Evolutionary conservation across 1,140 invertebrate genomes (phyloP).

Genomic region (Lepeophtheirus salmonis): DNA sequence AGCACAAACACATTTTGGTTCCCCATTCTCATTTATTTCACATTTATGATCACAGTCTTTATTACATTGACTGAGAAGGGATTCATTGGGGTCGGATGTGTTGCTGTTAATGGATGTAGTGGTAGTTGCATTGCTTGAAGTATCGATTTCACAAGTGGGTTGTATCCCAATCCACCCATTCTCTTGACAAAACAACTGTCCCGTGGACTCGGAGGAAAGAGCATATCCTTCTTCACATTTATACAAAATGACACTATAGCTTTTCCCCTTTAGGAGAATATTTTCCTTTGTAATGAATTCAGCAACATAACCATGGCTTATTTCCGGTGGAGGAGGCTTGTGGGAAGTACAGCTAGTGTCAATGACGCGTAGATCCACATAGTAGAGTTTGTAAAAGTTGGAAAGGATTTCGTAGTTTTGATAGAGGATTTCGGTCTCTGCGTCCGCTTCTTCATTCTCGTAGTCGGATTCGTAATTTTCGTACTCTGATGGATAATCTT

Average conservation of each 20-base stretch:
- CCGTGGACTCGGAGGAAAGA: background rate
- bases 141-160: constrained; percentile 1
- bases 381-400: constrained; percentile 17
- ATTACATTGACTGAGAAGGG: background rate
- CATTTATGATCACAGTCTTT: background rate
- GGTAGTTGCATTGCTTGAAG: too few relatives aligned
- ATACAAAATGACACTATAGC: background rate
- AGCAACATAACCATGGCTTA: constrained; percentile 2
- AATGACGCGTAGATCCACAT: constrained; percentile 13
- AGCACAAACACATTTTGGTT: constrained; percentile 45
- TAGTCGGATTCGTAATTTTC: background rate
- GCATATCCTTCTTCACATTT: constrained; percentile 1
- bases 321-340: background rate
- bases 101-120: too few relatives aligned
- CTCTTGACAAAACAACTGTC: constrained; percentile 5
- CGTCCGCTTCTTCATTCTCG: background rate
- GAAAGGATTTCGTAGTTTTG: constrained; percentile 16
- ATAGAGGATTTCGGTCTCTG: constrained; percentile 2
- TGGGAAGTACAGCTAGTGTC: constrained; percentile 3
- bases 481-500: background rate
- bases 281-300: background rate
- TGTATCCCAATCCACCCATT: constrained; percentile 3
- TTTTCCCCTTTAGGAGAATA: background rate
- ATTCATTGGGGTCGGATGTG: too few relatives aligned
- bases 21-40: background rate